These are phyloP conservation scores for Trematocara caparti DNA, from an alignment of 2,797 vertebrate genomes.

Conservation along the genomic window DNA sequence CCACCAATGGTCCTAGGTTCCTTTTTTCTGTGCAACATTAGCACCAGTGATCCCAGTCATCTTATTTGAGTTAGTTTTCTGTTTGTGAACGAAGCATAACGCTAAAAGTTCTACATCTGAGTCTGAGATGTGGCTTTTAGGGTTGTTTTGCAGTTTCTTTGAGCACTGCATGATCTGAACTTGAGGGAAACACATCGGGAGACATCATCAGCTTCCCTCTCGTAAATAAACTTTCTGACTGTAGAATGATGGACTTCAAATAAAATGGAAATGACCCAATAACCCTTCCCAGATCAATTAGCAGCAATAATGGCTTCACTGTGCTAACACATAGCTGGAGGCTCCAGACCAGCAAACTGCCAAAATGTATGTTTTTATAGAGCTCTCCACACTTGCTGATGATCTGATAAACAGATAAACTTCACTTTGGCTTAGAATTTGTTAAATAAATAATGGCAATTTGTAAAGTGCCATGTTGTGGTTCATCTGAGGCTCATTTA, in stretches of 20 bases:
- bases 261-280: not conserved
- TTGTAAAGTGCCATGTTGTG: not conserved
- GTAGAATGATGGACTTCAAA: not conserved
- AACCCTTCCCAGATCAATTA: not conserved
- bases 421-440: not conserved
- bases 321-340: not conserved
- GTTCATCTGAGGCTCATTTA: not conserved
- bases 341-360: not conserved
- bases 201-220: not conserved
- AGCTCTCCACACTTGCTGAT: not conserved
- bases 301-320: not conserved
- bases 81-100: not conserved
- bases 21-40: not conserved
- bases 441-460: not conserved
- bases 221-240: not conserved
- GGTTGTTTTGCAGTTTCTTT: not conserved
- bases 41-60: not conserved
- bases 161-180: not conserved
- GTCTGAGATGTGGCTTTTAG: not conserved
- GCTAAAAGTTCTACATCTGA: fast-evolving
- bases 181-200: not conserved
- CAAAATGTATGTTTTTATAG: not conserved
- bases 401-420: not conserved
- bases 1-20: not conserved
- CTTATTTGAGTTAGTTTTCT: not conserved